phyloP scores from a whole-genome alignment of 1,140 invertebrate species.

The Nomia melanderi region DNA sequence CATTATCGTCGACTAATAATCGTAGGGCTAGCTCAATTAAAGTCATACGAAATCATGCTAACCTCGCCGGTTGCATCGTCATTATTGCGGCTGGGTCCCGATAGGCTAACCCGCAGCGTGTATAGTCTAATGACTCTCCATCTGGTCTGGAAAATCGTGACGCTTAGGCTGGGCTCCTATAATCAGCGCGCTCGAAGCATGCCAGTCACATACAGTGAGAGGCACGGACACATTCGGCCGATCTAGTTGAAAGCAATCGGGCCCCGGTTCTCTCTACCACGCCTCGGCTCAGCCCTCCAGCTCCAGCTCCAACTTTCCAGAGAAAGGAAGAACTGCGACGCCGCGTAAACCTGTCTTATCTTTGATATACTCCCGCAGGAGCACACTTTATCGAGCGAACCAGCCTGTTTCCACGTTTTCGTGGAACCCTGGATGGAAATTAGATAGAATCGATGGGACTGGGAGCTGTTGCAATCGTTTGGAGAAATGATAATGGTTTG shows the following conservation, averaged over 20 bases:
- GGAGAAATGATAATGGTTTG: neutral
- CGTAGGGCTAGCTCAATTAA: conserved; percentile 25
- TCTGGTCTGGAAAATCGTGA: conserved; percentile 75
- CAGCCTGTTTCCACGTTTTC: neutral
- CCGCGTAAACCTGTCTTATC: conserved; percentile 55
- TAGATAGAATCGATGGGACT: neutral
- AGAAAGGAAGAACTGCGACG: conserved; percentile 70
- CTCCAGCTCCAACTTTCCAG: conserved; percentile 64
- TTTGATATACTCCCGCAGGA: conserved; percentile 50
- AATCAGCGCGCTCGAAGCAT: conserved; percentile 72
- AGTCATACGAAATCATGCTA: conserved; percentile 38
- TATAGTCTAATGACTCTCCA: conserved; percentile 71
- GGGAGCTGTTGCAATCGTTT: neutral
- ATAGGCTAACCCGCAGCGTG: conserved; percentile 56
- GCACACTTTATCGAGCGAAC: neutral
- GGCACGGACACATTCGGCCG: conserved; percentile 70
- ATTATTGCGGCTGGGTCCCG: conserved; percentile 48
- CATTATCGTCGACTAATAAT: conserved; percentile 6
- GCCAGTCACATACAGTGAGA: conserved; percentile 74
- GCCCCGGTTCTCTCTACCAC: conserved; percentile 64
- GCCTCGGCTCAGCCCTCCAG: conserved; percentile 68
- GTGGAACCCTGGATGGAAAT: neutral
- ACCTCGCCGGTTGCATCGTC: conserved; percentile 41
- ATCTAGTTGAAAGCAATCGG: conserved; percentile 68
- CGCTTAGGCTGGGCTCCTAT: conserved; percentile 61